phyloP scores from a whole-genome alignment of 2,888 invertebrate genomes.

The Ichneumoninae sp. region DNA sequence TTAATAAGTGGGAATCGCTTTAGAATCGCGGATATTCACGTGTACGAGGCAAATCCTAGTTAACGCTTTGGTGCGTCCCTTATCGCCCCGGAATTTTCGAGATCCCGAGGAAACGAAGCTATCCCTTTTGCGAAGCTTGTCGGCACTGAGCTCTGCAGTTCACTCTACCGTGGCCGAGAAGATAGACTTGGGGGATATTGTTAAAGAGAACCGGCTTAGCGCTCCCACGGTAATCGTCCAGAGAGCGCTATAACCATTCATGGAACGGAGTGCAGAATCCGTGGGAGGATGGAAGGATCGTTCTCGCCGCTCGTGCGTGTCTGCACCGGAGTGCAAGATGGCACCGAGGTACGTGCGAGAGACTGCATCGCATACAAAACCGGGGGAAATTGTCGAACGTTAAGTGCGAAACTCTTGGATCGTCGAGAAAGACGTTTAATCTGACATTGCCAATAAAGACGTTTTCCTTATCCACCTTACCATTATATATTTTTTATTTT shows the following conservation, averaged over 20 bases:
- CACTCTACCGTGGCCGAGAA: constrained; percentile 7
- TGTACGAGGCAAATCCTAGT: constrained; percentile 42
- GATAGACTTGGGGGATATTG: constrained; percentile 13
- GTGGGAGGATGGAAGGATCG: constrained; percentile 13
- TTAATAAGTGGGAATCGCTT: constrained; percentile 14
- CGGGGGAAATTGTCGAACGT: background rate
- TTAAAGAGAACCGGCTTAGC: constrained; percentile 17
- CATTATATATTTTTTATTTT: background rate
- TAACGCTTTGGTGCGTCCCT: constrained; percentile 35
- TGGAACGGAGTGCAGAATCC: constrained; percentile 13
- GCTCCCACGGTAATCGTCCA: constrained; percentile 15
- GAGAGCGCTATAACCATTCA: constrained; percentile 21
- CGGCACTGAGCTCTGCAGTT: background rate
- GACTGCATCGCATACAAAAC: background rate
- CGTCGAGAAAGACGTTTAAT: background rate
- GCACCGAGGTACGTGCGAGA: constrained; percentile 2
- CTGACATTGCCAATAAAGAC: background rate
- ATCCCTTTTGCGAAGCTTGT: background rate
- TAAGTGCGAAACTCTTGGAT: background rate
- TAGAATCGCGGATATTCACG: constrained; percentile 20
- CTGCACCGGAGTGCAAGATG: constrained; percentile 12
- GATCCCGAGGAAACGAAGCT: background rate
- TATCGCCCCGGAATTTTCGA: constrained; percentile 29
- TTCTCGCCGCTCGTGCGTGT: constrained; percentile 11
- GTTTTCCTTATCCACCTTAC: background rate